Evolutionary conservation across 2,888 invertebrate genomes (phyloP), one percentile per base, ranked within the genome.

Genomic region (Brassicogethes aeneus): DNA sequence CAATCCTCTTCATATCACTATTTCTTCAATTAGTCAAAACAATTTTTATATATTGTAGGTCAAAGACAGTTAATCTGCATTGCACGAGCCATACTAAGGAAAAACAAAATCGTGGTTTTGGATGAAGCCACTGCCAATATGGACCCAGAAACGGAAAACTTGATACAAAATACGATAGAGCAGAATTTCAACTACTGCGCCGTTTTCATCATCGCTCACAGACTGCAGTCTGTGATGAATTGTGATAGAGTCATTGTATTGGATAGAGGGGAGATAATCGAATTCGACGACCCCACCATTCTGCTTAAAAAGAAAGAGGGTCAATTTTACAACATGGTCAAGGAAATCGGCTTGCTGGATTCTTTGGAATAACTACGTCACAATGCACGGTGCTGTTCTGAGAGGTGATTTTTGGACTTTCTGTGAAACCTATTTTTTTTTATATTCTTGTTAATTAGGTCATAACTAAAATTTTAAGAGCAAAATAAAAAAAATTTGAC

Each of bases 121-220:
- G 76, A 76, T 49, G 76, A 76, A 59, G 75, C 76, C 1, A 76
- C 75, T 1, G 73, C 75, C 7, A 75, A 74, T 55, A 72, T 75
- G 41, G 75, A 76, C 54, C 69, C 66, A 2, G 63, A 66, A 48
- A 75, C 75, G n/a, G 75, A 75, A 53, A 59, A 56, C 12, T 50
- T 75, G 39, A 74, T 76, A 2, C 76, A 77, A 48, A 57, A 66
- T 44, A 73, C 72, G 1, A 74, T 77, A 15, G 54, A 72, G 34
- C 61, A 67, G 31, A 70, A 73, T 50, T 76, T 76, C 58, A 50
- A 53, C 2, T 50, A 65, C 12, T 75, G 74, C 48, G 74, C 75
- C 1, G 72, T 77, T 7, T 61, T 78, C 14, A 75, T 75, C 1
- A 74, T 63, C 34, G 63, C 63, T 7, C 63, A 63, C 39, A 54